Evolutionary conservation across 2,797 vertebrate genomes (phyloP).

Genomic region (Philypnodon macrostomus): DNA sequence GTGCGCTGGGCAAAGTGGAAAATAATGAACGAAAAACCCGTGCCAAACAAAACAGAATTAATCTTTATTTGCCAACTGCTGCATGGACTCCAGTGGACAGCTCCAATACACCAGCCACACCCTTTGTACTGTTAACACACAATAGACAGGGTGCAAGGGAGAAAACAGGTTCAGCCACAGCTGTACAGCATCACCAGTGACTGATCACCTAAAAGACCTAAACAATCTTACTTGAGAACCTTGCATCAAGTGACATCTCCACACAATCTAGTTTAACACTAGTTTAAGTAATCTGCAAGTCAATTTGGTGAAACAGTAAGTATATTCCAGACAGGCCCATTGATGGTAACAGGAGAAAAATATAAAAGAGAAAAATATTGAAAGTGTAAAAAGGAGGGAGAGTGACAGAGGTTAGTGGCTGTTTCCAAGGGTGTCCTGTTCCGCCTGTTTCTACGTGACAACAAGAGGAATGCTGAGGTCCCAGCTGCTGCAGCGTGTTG

Average conservation of each 20-base stretch:
- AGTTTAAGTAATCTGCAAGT: slow-evolving; percentile 34
- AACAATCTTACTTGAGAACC: background rate
- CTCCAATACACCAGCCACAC: slow-evolving; percentile 62
- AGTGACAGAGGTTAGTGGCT: slow-evolving; percentile 51
- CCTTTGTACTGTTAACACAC: slow-evolving; percentile 50
- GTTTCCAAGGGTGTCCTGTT: slow-evolving; percentile 54
- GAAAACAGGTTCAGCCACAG: slow-evolving; percentile 44
- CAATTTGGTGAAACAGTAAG: too few relatives aligned
- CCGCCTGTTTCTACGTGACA: slow-evolving; percentile 62
- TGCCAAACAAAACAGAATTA: slow-evolving; percentile 88
- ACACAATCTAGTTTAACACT: slow-evolving; percentile 7
- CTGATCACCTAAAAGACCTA: background rate
- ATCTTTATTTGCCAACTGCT: slow-evolving; percentile 93
- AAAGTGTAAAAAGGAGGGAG: slow-evolving; percentile 24
- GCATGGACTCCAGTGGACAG: slow-evolving; percentile 73
- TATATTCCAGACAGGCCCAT: slow-evolving; percentile 1
- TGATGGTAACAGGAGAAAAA: too few relatives aligned
- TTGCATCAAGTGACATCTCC: background rate
- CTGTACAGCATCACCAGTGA: slow-evolving; percentile 24
- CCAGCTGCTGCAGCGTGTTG: slow-evolving; percentile 61
- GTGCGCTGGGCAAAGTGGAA: slow-evolving; percentile 84
- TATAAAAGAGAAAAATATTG: slow-evolving; percentile 34
- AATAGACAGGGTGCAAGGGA: slow-evolving; percentile 15
- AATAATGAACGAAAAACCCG: slow-evolving; percentile 86
- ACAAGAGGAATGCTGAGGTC: slow-evolving; percentile 60